phyloP scores from a whole-genome alignment of 2,797 vertebrate genomes.

The Eremophila alpestris region DNA sequence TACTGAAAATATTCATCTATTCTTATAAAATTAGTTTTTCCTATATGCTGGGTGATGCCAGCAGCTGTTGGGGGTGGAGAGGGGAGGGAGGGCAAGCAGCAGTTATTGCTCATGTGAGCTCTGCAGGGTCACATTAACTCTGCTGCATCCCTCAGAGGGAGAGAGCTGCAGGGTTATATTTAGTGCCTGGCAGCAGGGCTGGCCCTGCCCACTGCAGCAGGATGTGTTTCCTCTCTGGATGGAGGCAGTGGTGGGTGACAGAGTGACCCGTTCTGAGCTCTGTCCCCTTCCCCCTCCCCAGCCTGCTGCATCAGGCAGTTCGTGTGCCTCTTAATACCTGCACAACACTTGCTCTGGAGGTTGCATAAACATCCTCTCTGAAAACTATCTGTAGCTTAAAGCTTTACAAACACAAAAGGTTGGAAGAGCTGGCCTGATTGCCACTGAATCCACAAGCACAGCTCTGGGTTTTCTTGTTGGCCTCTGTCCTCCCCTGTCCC shows the following conservation, averaged over 20 bases:
- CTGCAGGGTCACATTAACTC: neutral
- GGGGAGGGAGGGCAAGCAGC: neutral
- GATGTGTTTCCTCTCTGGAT: neutral
- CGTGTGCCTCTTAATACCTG: neutral
- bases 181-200: neutral
- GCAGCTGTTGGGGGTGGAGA: neutral
- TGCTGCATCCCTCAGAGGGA: neutral
- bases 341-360: neutral
- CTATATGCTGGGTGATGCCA: neutral
- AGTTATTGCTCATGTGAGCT: neutral
- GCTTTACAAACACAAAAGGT: accelerated
- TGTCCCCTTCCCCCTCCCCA: neutral
- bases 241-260: neutral
- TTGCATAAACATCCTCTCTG: neutral
- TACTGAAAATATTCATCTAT: neutral
- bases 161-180: neutral
- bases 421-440: neutral
- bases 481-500: neutral
- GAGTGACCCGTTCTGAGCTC: neutral
- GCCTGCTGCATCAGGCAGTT: neutral
- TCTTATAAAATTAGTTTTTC: neutral
- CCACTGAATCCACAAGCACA: neutral
- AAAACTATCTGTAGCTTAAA: neutral
- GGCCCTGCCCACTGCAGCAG: conserved; percentile 38
- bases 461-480: neutral